Evolutionary conservation across 2,797 vertebrate genomes (phyloP).

Genomic region (Pseudopleuronectes americanus): DNA sequence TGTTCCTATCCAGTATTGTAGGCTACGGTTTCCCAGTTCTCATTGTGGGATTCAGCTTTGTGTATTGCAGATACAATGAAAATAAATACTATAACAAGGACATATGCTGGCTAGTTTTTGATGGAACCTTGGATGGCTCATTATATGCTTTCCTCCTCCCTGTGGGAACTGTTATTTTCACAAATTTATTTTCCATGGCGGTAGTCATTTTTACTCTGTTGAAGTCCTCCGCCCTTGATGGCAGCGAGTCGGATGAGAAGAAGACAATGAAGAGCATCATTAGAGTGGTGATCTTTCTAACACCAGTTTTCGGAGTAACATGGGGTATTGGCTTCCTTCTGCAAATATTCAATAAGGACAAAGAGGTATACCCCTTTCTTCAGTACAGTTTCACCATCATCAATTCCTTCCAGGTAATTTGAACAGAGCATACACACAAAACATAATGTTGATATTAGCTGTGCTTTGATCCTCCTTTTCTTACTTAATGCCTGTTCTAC

Average conservation of each 20-base stretch:
- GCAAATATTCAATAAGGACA: conserved; percentile 20
- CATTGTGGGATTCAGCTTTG: conserved; percentile 78
- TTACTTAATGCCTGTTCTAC: neutral
- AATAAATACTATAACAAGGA: conserved; percentile 35
- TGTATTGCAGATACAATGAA: conserved; percentile 66
- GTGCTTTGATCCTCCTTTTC: neutral
- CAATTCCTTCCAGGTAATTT: conserved; percentile 87
- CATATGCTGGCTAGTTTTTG: conserved; percentile 81
- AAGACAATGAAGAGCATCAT: conserved; percentile 83
- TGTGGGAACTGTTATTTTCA: conserved; percentile 75
- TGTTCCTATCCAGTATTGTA: conserved; percentile 79
- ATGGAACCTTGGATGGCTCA: conserved; percentile 70
- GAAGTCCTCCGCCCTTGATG: conserved; percentile 75
- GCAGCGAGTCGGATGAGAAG: conserved; percentile 74
- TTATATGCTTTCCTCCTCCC: conserved; percentile 84
- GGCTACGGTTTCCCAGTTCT: conserved; percentile 81
- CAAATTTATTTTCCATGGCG: conserved; percentile 82
- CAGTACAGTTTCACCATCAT: conserved; percentile 82
- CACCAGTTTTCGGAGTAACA: conserved; percentile 86
- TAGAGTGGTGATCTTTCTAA: conserved; percentile 84
- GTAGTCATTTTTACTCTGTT: conserved; percentile 83
- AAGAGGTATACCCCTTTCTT: fast-evolving
- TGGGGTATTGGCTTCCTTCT: conserved; percentile 82
- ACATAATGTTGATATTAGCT: neutral
- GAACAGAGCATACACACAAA: conserved; percentile 3